Percentiles rank a stretch among this genome's conserved stretches.
Evolutionary conservation across 1,140 invertebrate species (phyloP).

Genomic region (Scaptomyza hsui): DNA sequence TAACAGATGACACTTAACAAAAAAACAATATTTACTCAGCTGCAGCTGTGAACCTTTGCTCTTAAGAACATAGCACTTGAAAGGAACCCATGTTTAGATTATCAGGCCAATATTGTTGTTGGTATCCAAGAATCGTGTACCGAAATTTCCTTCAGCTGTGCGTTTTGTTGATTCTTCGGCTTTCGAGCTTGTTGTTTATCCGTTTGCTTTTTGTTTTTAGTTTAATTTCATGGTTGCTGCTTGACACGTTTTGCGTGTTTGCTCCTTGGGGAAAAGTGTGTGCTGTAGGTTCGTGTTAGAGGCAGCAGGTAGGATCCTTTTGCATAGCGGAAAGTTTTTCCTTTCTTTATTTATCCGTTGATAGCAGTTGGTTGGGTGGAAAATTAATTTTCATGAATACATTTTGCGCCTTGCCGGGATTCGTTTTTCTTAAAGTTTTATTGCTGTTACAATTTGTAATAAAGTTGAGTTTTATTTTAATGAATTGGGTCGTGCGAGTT

Average conservation of each 20-base stretch:
- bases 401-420: neutral
- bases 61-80: neutral
- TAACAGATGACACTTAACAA: neutral
- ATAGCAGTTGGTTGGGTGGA: conserved; percentile 46
- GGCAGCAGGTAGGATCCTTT: conserved; percentile 7
- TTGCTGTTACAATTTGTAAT: neutral
- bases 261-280: neutral
- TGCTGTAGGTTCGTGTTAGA: neutral
- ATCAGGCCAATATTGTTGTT: conserved; percentile 18
- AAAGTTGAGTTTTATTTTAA: neutral
- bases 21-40: conserved; percentile 10
- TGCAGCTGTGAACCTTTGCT: conserved; percentile 4
- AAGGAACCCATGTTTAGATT: conserved; percentile 14
- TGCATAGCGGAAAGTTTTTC: conserved; percentile 43
- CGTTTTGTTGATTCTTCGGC: conserved; percentile 36
- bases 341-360: conserved; percentile 45
- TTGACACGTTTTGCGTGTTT: conserved; percentile 30
- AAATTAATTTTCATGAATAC: conserved; percentile 53
- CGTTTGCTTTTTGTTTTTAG: conserved; percentile 48
- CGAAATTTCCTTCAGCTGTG: conserved; percentile 38
- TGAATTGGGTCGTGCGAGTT: neutral
- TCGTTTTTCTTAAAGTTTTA: neutral
- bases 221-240: conserved; percentile 63
- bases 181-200: conserved; percentile 38
- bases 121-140: conserved; percentile 19